Evolutionary conservation across 2,113 vertebrate genomes (phyloP), one percentile per base, ranked within the genome.

Genomic region (Pluvianellus socialis): DNA sequence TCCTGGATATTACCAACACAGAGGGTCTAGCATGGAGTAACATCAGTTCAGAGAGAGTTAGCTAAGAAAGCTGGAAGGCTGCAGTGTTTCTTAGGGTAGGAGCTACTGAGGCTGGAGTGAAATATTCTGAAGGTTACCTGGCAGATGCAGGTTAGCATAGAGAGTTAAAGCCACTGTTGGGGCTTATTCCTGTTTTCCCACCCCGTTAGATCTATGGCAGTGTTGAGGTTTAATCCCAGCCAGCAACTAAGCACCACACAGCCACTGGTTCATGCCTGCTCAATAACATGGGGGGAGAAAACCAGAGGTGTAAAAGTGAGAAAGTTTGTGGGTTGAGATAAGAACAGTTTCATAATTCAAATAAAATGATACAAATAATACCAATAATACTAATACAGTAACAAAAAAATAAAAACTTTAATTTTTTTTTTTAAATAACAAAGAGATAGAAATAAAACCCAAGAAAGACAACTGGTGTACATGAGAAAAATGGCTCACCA

Each of bases 251-350:
- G n/a, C n/a, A 50, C 35, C 24, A 58, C 50, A 42, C 13, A 56
- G 67, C 8, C 2, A 1, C 20, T 88, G 2, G 0, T 11, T 73
- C 32, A 12, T 3, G 9, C 15, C 24, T 2, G 1, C 15, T 7
- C 76, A 65, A 26, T 0, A 2, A 20, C 26, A 70, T 14, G 26
- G 3, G 12, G 22, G 7, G 5, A 33, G 18, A 71, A 23, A 62
- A 53, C 12, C 3, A 1, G 26, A 70, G 26, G 8, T 11, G 20
- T 44, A 38, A 61, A 67, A 77, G 58, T 47, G 42, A 88, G 50
- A 80, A 80, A 65, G 49, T 20, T 26, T 1, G 0, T 42, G 50
- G 20, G 8, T 28, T 58, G n/a, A 52, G 24, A 42, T 19, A 42
- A 72, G 52, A 61, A 50, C 45, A n/a, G 55, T 40, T 59, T 71